Evolutionary conservation across 2,888 invertebrate species (phyloP).

Genomic region (Caenorhabditis sp.): DNA sequence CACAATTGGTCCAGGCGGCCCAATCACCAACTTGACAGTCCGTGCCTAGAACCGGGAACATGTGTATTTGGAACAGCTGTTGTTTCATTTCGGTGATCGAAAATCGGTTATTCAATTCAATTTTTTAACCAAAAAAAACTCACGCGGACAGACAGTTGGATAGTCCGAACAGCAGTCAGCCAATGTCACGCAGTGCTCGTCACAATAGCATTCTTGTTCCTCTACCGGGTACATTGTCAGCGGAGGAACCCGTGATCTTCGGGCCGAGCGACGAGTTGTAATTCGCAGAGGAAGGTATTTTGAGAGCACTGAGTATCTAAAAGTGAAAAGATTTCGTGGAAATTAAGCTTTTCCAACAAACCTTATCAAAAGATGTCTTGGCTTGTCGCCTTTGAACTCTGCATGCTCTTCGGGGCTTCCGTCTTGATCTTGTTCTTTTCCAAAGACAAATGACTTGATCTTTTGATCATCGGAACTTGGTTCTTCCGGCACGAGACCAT

Average conservation of each 20-base stretch:
- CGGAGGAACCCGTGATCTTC: slow-evolving; percentile 37
- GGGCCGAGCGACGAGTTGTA: slow-evolving; percentile 35
- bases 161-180: slow-evolving; percentile 81
- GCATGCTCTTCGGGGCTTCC: slow-evolving; percentile 60
- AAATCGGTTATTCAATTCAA: too few species aligned
- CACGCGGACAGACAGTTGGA: slow-evolving; percentile 78
- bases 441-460: slow-evolving; percentile 68
- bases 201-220: slow-evolving; percentile 76
- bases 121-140: slow-evolving; percentile 30
- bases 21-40: slow-evolving; percentile 76
- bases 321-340: too few species aligned
- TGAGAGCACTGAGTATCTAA: slow-evolving; percentile 76
- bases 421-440: slow-evolving; percentile 62
- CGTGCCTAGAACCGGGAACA: slow-evolving; percentile 64
- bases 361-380: slow-evolving; percentile 73
- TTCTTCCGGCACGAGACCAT: slow-evolving; percentile 45
- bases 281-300: slow-evolving; percentile 75
- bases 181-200: slow-evolving; percentile 74
- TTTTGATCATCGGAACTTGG: neutral
- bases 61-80: neutral
- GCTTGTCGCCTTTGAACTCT: slow-evolving; percentile 43
- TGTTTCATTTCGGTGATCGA: too few species aligned
- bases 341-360: slow-evolving; percentile 49
- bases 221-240: slow-evolving; percentile 9
- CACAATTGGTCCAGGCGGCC: slow-evolving; percentile 74